phyloP scores from a whole-genome alignment of 2,113 vertebrate species.

The Eleginops maclovinus region DNA sequence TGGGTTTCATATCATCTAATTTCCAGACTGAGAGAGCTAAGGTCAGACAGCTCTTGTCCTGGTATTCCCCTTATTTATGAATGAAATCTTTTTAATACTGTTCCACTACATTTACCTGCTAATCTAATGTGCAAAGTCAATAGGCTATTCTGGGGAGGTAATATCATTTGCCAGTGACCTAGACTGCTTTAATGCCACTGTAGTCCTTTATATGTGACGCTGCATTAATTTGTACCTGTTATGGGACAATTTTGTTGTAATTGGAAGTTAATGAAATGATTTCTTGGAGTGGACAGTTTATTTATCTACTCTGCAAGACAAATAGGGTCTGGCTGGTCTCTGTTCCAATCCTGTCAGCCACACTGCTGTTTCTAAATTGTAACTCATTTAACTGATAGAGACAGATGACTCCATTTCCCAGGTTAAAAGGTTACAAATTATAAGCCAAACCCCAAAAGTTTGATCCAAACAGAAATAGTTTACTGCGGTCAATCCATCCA shows the following conservation, averaged over 20 bases:
- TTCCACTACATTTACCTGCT: constrained; percentile 67
- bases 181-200: constrained; percentile 8
- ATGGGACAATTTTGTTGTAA: constrained; percentile 48
- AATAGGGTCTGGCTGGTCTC: constrained; percentile 52
- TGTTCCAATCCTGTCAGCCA: constrained; percentile 59
- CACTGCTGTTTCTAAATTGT: constrained; percentile 41
- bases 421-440: constrained; percentile 73
- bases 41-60: constrained; percentile 51
- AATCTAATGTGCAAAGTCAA: constrained; percentile 76
- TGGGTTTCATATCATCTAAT: constrained; percentile 49
- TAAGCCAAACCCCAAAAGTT: constrained; percentile 56
- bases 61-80: constrained; percentile 59
- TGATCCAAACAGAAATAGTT: constrained; percentile 34
- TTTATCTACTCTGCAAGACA: constrained; percentile 73
- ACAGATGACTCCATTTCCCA: constrained; percentile 68
- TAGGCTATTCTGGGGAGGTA: constrained; percentile 61
- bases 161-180: constrained; percentile 65
- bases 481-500: constrained; percentile 53
- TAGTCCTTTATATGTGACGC: constrained; percentile 25
- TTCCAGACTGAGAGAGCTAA: constrained; percentile 48
- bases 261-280: constrained; percentile 53
- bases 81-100: constrained; percentile 55
- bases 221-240: constrained; percentile 52
- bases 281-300: constrained; percentile 52
- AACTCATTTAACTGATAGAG: constrained; percentile 66